These are phyloP conservation scores for Palythoa caribaeorum DNA, from an alignment of 92 coral and sea anemone genomes.

Conservation along the genomic window DNA sequence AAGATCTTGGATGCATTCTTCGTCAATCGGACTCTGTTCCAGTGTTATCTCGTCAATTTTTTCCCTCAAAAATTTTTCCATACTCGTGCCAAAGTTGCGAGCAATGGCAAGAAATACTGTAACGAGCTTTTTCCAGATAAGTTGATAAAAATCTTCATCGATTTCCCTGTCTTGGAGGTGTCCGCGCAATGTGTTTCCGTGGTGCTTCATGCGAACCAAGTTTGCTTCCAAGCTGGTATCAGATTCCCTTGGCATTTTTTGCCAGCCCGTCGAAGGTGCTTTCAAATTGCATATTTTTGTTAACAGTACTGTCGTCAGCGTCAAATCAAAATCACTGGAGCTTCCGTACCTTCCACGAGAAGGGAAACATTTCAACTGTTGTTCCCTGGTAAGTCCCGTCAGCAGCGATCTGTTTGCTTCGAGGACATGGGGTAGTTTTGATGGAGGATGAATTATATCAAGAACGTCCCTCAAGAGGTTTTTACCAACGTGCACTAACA, in stretches of 20 bases:
- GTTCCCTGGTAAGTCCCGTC: slow-evolving; percentile 6
- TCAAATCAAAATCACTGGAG: slow-evolving; percentile 26
- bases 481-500: background rate
- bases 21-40: background rate
- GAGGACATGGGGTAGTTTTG: background rate
- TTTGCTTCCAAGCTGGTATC: slow-evolving; percentile 18
- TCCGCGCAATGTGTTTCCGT: slow-evolving; percentile 20
- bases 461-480: background rate
- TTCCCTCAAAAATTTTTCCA: background rate
- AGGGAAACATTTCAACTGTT: slow-evolving; percentile 22
- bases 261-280: slow-evolving; percentile 23
- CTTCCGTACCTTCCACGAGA: background rate
- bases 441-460: background rate
- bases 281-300: slow-evolving; percentile 2
- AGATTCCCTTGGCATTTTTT: background rate
- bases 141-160: background rate
- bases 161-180: slow-evolving; percentile 1
- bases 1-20: background rate
- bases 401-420: background rate
- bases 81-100: background rate
- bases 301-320: slow-evolving; percentile 27
- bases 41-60: background rate
- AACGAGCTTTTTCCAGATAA: slow-evolving; percentile 15
- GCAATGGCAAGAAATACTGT: background rate
- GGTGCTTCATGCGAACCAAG: slow-evolving; percentile 9